Evolutionary conservation across 2,797 vertebrate genomes (phyloP).

Genomic region (Lepilemur ruficaudatus): DNA sequence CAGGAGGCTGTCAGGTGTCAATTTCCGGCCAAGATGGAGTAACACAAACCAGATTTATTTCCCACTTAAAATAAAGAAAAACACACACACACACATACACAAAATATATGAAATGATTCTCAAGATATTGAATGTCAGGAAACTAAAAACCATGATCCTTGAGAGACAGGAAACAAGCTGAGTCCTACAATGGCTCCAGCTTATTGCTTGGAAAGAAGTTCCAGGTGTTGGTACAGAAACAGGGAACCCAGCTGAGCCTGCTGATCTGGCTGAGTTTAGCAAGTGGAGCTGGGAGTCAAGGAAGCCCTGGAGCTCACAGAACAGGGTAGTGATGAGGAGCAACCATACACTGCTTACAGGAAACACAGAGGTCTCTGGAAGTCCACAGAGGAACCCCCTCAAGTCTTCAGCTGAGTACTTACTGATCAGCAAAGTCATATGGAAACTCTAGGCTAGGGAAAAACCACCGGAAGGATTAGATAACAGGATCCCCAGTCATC

Average conservation of each 20-base stretch:
- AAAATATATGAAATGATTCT: neutral
- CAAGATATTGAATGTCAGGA: neutral
- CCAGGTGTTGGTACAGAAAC: neutral
- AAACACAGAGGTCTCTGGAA: neutral
- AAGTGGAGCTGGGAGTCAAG: neutral
- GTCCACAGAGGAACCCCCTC: neutral
- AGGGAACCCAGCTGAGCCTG: neutral
- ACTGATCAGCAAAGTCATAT: neutral
- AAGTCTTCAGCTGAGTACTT: neutral
- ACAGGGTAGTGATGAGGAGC: neutral
- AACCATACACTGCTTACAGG: neutral
- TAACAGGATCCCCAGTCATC: neutral
- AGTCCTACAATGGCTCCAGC: neutral
- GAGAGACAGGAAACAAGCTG: neutral
- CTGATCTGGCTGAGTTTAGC: neutral
- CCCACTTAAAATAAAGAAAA: neutral
- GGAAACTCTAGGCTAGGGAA: neutral
- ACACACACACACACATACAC: neutral
- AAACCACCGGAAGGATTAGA: neutral
- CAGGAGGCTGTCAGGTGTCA: neutral
- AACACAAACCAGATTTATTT: neutral
- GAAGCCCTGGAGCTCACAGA: neutral
- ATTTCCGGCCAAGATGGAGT: neutral
- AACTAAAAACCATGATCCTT: neutral
- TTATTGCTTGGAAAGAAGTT: neutral